Conservation (phyloP, 2,888 invertebrate genomes). For the Epinotia brunnichana region DNA sequence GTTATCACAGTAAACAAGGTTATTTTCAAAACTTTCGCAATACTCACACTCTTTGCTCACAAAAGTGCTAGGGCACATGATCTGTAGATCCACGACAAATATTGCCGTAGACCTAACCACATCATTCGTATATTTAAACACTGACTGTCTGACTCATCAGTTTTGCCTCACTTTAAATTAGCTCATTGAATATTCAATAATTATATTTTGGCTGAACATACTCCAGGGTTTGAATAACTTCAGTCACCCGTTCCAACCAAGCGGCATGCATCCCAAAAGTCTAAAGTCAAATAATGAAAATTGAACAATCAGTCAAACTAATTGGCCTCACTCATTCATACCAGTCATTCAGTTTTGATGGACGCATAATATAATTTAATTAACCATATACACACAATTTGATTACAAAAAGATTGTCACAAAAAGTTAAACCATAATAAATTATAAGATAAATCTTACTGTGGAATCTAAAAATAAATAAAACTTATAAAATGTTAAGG, state of each 20-base stretch:
- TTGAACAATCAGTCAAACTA: slow-evolving; percentile 20
- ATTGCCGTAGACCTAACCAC: slow-evolving; percentile 33
- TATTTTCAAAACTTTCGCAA: slow-evolving; percentile 64
- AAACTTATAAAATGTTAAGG: slow-evolving; percentile 54
- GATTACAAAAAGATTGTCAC: slow-evolving; percentile 49
- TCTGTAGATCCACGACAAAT: slow-evolving; percentile 40
- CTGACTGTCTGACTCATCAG: slow-evolving; percentile 3
- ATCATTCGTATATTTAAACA: slow-evolving; percentile 20
- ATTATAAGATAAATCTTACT: slow-evolving; percentile 50
- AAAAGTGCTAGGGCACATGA: slow-evolving; percentile 44
- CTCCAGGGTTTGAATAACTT: slow-evolving; percentile 18
- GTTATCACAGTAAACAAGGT: slow-evolving; percentile 80
- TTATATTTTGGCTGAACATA: slow-evolving; percentile 37
- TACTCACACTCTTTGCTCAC: slow-evolving; percentile 62
- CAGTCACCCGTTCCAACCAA: slow-evolving; percentile 25
- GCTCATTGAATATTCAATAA: slow-evolving; percentile 33
- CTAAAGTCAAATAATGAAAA: slow-evolving; percentile 20
- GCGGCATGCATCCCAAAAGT: slow-evolving; percentile 26
- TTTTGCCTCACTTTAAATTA: background rate
- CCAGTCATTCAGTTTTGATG: slow-evolving; percentile 29
- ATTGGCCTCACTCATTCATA: slow-evolving; percentile 17
- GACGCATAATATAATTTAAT: slow-evolving; percentile 35
- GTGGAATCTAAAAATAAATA: slow-evolving; percentile 58
- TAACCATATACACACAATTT: slow-evolving; percentile 46
- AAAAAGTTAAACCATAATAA: slow-evolving; percentile 51